A percentile compares a stretch with the other conserved stretches of the same genome.
phyloP scores from a whole-genome alignment of 2,797 vertebrate species.

The Sebastes minor region DNA sequence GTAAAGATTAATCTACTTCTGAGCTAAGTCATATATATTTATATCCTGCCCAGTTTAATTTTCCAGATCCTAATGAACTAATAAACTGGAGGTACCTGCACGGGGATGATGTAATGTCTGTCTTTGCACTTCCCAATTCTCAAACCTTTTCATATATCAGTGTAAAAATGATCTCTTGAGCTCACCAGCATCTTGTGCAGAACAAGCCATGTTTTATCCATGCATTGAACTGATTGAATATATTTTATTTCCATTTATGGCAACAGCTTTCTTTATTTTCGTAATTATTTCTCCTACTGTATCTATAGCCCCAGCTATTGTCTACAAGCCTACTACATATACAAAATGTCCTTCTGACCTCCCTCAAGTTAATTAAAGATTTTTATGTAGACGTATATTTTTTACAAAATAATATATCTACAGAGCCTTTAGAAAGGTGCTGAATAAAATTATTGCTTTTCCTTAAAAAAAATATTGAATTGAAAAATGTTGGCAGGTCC shows the following conservation, averaged over 20 bases:
- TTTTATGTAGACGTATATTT: not conserved
- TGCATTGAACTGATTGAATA: not conserved
- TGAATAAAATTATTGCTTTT: too few species aligned
- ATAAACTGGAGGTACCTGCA: not conserved
- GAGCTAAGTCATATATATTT: not conserved
- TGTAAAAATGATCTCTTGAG: not conserved
- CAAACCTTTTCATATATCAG: not conserved
- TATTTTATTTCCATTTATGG: not conserved
- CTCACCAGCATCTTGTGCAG: not conserved
- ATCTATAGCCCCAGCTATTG: not conserved
- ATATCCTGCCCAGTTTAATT: too few species aligned
- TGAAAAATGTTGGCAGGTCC: too few species aligned
- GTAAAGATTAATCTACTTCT: not conserved
- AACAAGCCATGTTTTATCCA: not conserved
- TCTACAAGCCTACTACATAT: not conserved
- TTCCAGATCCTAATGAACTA: not conserved
- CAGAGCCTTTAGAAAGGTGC: too few species aligned
- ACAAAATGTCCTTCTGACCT: not conserved
- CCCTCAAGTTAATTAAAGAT: not conserved
- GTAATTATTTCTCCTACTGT: not conserved
- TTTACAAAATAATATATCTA: too few species aligned
- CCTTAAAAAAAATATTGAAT: too few species aligned
- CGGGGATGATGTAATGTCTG: not conserved
- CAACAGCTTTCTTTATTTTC: not conserved
- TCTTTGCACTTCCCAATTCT: not conserved